Base-by-base conservation (phyloP, 1,140 invertebrate species). In the Lordiphosa stackelbergi region DNA sequence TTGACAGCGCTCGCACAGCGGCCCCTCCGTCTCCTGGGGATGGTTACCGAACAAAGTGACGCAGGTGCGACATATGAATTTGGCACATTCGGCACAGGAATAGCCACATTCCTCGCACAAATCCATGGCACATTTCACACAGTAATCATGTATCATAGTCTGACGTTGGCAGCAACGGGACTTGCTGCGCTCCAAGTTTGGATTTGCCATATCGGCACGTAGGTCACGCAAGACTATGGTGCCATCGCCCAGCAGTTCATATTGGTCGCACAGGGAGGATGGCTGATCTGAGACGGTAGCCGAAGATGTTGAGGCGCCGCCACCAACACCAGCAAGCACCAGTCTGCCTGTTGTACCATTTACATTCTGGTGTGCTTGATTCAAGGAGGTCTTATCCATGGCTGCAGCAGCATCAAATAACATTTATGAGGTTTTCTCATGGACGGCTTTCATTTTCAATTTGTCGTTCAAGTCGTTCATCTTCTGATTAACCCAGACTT, bases 61-160 rank as follows among this genome's bases (percentile, higher is more conserved):
- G 43, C 85, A 86, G 5, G 69, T 64, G 38, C 65, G 73, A 43
- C 85, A 86, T 5, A 86, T 61, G 11, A 85, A 86, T 0, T 64
- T 9, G 1, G 5, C 47, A 54, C 85, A 86, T 7, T 86, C 85
- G 5, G 42, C 28, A 35, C 85, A 86, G 2, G 85, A 86, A 22
- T 71, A 85, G 3, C 85, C 85, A 28, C 85, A 86, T 10, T 81
- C 78, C 34, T 86, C 85, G 41, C 85, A 86, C 22, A 86, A 48
- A 3, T 66, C 57, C 31, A 69, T 70, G 2, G 46, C 46, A 52
- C 85, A 86, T 35, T 86, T 86, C 12, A 28, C 43, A 11, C 85
- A 86, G 4, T 22, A 34, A 16, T 46, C 72, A 12, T 65, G 72
- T 11, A 86, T 70, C 5, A 81, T 31, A 0, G 74, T 73, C 4